Conservation (phyloP, 2,888 invertebrate species). For the Apotomis betuletana region DNA sequence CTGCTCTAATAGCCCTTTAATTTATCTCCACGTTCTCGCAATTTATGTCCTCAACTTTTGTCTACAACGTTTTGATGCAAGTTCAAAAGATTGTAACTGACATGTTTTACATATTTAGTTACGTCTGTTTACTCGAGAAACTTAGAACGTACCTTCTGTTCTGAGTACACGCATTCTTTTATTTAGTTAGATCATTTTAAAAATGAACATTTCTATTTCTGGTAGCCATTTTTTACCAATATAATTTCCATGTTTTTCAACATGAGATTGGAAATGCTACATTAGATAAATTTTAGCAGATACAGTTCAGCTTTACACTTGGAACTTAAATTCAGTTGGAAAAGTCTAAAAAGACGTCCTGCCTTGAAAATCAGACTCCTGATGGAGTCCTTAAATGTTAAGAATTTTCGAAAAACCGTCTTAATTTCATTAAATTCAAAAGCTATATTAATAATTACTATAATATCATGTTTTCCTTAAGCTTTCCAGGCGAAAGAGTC, state of each 20-base stretch:
- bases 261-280: too few relatives aligned
- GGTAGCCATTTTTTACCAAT: background rate
- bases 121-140: background rate
- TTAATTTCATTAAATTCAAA: too few relatives aligned
- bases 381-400: too few relatives aligned
- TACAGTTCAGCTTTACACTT: too few relatives aligned
- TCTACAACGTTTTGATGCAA: background rate
- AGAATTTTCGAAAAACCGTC: too few relatives aligned
- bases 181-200: background rate
- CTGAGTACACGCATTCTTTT: background rate
- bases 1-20: background rate
- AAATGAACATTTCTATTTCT: background rate
- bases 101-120: background rate
- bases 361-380: too few relatives aligned
- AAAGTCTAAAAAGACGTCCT: too few relatives aligned
- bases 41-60: conserved; percentile 2
- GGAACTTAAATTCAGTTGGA: too few relatives aligned
- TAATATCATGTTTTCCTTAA: too few relatives aligned
- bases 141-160: background rate
- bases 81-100: background rate
- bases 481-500: too few relatives aligned
- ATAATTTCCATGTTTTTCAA: background rate
- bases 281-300: too few relatives aligned
- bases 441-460: too few relatives aligned
- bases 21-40: conserved; percentile 2